Base-by-base conservation (phyloP, 2,888 invertebrate species). In the Catocala nupta region DNA sequence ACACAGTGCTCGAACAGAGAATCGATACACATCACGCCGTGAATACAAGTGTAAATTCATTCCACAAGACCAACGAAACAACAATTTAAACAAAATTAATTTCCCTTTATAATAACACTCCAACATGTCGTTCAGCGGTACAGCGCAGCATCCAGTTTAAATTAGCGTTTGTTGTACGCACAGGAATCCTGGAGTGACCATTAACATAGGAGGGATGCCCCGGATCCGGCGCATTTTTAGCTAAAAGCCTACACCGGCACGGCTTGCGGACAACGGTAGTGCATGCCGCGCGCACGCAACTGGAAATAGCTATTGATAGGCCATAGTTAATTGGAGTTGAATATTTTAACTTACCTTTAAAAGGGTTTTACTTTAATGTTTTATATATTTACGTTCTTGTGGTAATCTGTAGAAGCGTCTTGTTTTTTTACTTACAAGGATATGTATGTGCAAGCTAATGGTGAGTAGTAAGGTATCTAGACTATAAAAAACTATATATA, bases 191-290 rank as follows among this genome's bases (percentile, higher is more conserved):
- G 80, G 66, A 73, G 77, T 75, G 78, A 75, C 84, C 88, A 90
- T 90, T 90, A 91, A 89, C 90, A 91, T 91, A 86, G 81, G 83
- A 84, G 82, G 84, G 87, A 88, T 89, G 81, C 86, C 75, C 78
- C 71, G 73, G 70, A 70, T 70, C 71, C 67, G 62, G 73, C 73
- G 75, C 81, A 84, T 84, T 84, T 84, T 84, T 83, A 83, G 83
- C 85, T 89, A 86, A 89, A 87, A 87, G 89, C 84, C 80, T 78
- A 69, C 74, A 73, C 62, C 66, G 56, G 11, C 55, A 12, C 39
- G 10, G 47, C 43, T 5, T 11, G 5, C 47, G 12, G 49, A 70
- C 57, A 55, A 59, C 70, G 72, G 73, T 78, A 75, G 68, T 62
- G 68, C 55, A 76, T 71, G 55, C 75, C 77, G 49, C 48, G 59